Percentiles rank a stretch among this genome's conserved stretches.
Evolutionary conservation across 2,888 invertebrate genomes (phyloP).

Genomic region (Stenchaetothrips biformis): DNA sequence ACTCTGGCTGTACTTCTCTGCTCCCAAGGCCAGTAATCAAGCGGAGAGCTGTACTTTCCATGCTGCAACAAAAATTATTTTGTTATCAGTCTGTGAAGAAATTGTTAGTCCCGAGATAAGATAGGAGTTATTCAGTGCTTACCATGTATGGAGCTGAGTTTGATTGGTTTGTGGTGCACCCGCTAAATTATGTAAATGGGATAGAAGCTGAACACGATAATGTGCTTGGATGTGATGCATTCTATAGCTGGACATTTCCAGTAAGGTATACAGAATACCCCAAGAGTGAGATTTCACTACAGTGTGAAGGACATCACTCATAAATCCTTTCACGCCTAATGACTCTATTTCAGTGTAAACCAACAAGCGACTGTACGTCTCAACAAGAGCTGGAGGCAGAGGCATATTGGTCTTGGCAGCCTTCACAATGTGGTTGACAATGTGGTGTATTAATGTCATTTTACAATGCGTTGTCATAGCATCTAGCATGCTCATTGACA

Average conservation of each 20-base stretch:
- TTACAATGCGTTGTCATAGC: constrained; percentile 88
- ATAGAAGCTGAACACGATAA: constrained; percentile 85
- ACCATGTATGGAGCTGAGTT: constrained; percentile 89
- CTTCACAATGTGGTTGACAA: constrained; percentile 85
- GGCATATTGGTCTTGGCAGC: constrained; percentile 80
- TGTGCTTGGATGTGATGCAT: constrained; percentile 96
- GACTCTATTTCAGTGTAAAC: constrained; percentile 97
- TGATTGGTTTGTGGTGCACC: constrained; percentile 92
- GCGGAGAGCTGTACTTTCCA: constrained; percentile 82
- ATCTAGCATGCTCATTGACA: constrained; percentile 89
- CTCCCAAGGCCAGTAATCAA: constrained; percentile 87
- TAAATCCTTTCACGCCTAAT: constrained; percentile 92
- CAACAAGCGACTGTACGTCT: constrained; percentile 87
- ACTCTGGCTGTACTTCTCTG: constrained; percentile 88
- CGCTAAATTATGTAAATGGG: constrained; percentile 85
- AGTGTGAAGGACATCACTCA: constrained; percentile 85
- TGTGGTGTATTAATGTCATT: constrained; percentile 83
- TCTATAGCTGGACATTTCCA: constrained; percentile 96
- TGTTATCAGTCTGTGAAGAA: constrained; percentile 5
- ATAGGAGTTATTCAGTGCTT: constrained; percentile 38
- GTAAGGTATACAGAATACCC: constrained; percentile 89
- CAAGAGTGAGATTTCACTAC: constrained; percentile 90
- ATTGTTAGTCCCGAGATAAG: background rate
- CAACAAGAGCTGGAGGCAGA: constrained; percentile 85
- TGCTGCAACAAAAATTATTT: constrained; percentile 49